Conservation (phyloP, 2,888 invertebrate genomes). For the Eueremaeus valkanovi region DNA sequence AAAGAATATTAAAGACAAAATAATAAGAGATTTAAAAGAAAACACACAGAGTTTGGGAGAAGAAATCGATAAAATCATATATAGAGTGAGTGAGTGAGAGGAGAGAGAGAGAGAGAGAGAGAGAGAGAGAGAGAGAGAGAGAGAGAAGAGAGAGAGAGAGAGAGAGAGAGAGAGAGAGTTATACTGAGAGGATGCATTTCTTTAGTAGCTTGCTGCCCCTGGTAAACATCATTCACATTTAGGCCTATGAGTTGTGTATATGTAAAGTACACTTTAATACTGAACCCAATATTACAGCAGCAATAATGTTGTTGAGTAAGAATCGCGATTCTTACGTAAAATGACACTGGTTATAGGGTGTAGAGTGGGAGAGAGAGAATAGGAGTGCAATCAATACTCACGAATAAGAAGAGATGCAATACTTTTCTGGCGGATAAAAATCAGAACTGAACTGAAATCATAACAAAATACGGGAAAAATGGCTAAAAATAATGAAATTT, state of each 20-base stretch:
- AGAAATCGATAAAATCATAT: not conserved
- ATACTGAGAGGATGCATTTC: too few species aligned
- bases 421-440: not conserved
- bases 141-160: slow-evolving; percentile 2
- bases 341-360: too few species aligned
- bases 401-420: not conserved
- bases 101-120: not conserved
- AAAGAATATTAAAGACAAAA: not conserved
- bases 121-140: too few species aligned
- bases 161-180: not conserved
- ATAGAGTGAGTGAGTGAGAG: not conserved
- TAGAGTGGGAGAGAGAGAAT: not conserved
- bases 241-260: too few species aligned
- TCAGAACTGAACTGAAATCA: too few species aligned
- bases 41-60: not conserved
- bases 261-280: too few species aligned
- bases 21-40: not conserved
- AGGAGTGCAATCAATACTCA: slow-evolving; percentile 10
- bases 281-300: too few species aligned
- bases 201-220: too few species aligned
- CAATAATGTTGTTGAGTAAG: too few species aligned
- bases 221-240: too few species aligned
- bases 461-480: not conserved
- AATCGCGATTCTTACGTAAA: too few species aligned
- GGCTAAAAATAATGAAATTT: not conserved